These are phyloP conservation scores for Cyprinodon tularosa DNA, from an alignment of 2,113 vertebrate genomes.

Conservation along the genomic window DNA sequence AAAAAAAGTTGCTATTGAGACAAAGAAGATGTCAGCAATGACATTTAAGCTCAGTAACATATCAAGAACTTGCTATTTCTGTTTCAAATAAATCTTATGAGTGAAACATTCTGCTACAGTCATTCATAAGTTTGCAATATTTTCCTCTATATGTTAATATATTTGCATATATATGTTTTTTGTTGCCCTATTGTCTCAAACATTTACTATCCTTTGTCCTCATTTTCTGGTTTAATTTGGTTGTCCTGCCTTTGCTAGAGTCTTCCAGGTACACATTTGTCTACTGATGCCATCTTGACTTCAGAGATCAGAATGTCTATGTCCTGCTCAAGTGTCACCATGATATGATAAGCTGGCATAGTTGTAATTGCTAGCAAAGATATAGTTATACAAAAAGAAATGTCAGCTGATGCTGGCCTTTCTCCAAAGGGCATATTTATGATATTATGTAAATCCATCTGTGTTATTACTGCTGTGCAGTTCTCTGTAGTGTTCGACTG, in stretches of 20 bases:
- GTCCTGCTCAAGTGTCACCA: conserved; percentile 28
- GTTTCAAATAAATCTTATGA: neutral
- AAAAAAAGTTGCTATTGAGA: neutral
- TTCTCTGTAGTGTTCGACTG: conserved; percentile 69
- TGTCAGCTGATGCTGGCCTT: conserved; percentile 67
- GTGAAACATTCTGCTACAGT: neutral
- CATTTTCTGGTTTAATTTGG: neutral
- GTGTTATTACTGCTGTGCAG: conserved; percentile 65
- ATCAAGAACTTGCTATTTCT: neutral
- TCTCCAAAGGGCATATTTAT: conserved; percentile 60
- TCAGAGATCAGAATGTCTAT: conserved; percentile 22
- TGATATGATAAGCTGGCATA: conserved; percentile 28
- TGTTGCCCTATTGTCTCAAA: too few species aligned
- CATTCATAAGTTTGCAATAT: neutral
- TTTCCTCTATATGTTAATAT: neutral
- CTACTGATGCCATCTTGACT: conserved; percentile 19
- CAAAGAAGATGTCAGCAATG: neutral
- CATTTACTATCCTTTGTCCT: neutral
- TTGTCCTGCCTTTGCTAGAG: conserved; percentile 11
- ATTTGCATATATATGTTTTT: neutral
- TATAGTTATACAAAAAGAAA: conserved; percentile 40
- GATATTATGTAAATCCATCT: conserved; percentile 74
- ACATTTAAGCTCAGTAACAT: neutral
- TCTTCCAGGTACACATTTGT: conserved; percentile 17
- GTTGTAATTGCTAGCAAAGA: conserved; percentile 67